Evolutionary conservation across 2,113 vertebrate genomes (phyloP).

Genomic region (Zosterops hypoxanthus): DNA sequence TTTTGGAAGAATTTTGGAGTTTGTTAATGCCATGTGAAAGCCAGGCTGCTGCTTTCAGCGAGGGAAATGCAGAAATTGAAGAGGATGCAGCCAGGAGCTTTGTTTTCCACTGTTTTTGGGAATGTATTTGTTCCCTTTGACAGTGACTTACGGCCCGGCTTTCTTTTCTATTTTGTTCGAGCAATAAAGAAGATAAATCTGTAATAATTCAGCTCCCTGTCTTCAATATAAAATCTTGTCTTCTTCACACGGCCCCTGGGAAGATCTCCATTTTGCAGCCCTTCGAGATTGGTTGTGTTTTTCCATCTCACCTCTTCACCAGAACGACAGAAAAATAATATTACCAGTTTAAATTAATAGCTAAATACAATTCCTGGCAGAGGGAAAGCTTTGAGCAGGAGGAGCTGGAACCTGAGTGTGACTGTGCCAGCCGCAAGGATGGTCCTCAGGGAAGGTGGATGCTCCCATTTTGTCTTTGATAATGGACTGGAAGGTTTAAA

Average conservation of each 20-base stretch:
- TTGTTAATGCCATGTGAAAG: neutral
- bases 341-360: slow-evolving; percentile 18
- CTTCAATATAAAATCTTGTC: slow-evolving; percentile 72
- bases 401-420: neutral
- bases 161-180: slow-evolving; percentile 58
- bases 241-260: slow-evolving; percentile 50
- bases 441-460: neutral
- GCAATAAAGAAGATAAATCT: slow-evolving; percentile 74
- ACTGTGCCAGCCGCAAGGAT: accelerated
- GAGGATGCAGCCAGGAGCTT: slow-evolving; percentile 3
- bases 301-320: slow-evolving; percentile 47
- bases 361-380: neutral
- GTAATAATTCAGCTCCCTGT: slow-evolving; percentile 66
- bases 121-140: slow-evolving; percentile 54
- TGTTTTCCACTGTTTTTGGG: slow-evolving; percentile 45
- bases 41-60: neutral
- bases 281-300: slow-evolving; percentile 23
- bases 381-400: neutral
- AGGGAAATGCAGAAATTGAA: neutral
- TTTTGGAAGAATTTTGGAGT: neutral
- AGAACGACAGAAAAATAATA: slow-evolving; percentile 16
- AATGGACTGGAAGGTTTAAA: neutral
- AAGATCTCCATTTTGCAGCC: slow-evolving; percentile 39
- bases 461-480: neutral
- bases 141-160: slow-evolving; percentile 50